phyloP scores from a whole-genome alignment of 2,113 vertebrate genomes.

The Esox niger region DNA sequence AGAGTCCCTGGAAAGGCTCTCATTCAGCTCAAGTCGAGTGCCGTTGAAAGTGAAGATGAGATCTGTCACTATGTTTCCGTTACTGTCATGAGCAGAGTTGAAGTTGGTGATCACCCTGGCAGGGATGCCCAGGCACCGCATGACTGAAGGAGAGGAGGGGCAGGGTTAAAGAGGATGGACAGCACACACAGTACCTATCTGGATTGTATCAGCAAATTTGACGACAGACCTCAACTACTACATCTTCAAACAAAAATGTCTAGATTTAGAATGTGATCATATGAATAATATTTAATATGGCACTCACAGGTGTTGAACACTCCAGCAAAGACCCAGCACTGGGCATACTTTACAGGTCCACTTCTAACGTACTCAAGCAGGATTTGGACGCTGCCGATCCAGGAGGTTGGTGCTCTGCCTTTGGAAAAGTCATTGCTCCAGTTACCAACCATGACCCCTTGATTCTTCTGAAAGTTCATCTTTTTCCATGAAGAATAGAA shows the following conservation, averaged over 20 bases:
- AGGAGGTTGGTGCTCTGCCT: slow-evolving; percentile 79
- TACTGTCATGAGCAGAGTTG: slow-evolving; percentile 88
- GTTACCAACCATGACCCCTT: slow-evolving; percentile 84
- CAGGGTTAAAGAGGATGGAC: not conserved
- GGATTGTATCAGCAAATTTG: too few relatives aligned
- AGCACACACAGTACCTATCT: too few relatives aligned
- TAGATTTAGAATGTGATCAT: too few relatives aligned
- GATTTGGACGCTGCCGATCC: slow-evolving; percentile 88
- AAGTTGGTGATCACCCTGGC: slow-evolving; percentile 84
- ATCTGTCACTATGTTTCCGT: slow-evolving; percentile 82
- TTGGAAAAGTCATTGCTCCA: slow-evolving; percentile 78
- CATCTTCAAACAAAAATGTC: too few relatives aligned
- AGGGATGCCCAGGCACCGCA: slow-evolving; percentile 88
- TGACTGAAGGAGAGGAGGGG: slow-evolving; percentile 67
- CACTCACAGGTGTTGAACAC: slow-evolving; percentile 88
- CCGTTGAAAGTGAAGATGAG: slow-evolving; percentile 77
- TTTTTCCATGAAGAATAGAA: slow-evolving; percentile 40
- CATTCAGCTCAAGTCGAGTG: slow-evolving; percentile 55
- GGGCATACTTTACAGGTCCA: slow-evolving; percentile 78
- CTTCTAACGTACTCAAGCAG: slow-evolving; percentile 77
- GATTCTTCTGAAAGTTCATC: slow-evolving; percentile 86
- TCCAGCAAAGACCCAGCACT: slow-evolving; percentile 96
- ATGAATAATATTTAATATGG: not conserved
- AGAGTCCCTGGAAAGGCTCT: slow-evolving; percentile 78
- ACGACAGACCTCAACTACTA: too few relatives aligned